Base-by-base conservation (phyloP, 2,113 vertebrate species). In the Menidia beryllina region DNA sequence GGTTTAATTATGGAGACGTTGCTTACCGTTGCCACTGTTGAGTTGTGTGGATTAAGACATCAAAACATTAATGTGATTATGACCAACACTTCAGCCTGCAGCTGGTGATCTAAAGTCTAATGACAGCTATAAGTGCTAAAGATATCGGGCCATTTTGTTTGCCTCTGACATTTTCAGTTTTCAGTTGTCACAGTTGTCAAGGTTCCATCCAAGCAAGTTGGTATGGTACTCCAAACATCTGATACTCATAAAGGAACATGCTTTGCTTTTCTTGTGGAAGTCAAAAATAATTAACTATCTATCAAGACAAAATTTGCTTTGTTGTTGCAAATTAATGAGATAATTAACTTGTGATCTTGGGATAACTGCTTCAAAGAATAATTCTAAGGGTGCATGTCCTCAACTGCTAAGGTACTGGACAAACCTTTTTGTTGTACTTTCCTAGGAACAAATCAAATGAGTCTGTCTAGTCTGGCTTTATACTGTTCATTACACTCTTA, bases 161-260 rank as follows among this genome's bases (percentile, higher is more conserved):
- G 49, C 61, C 48, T 65, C 61, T 52, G 49, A 39, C 48, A 65
- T 65, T 65, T 65, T 39, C 49, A 52, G 23, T 23, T 52, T 65
- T 41, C 51, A 49, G 48, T 41, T 52, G 48, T 34, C 26, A 30
- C 49, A 25, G 24, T 65, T 52, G 34, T 39, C 48, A 39, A 64
- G 61, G 38, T 64, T 47, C 48, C 48, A 51, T 50, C 34, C n/a
- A 24, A n/a, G 30, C 15, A 19, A 23, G n/a, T 50, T 39, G 10
- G 3, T 39, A 25, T 64, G 49, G 61, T 64, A 25, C 20, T 64
- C 10, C 30, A 51, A 23, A 52, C 51, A 20, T 25, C 48, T 25
- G 30, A 51, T 38, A 50, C 50, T 25, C 21, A 64, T 7, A 51
- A 39, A 11, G 39, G 61, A 48, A 64, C 50, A n/a, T 38, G 48